Evolutionary conservation across 1,140 invertebrate genomes (phyloP).

Genomic region (Alviniconcha marisindica): DNA sequence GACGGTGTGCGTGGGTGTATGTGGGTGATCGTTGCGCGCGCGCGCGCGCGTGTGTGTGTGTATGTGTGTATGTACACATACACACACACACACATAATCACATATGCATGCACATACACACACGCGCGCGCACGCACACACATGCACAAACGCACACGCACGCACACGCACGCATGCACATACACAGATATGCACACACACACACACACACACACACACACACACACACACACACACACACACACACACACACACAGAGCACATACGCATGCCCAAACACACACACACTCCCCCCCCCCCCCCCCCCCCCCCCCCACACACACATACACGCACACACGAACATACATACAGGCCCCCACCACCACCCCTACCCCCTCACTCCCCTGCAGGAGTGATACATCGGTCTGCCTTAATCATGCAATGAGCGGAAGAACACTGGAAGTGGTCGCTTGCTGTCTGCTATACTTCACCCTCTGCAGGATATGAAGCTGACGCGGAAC

Average conservation of each 20-base stretch:
- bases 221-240: constrained; percentile 19
- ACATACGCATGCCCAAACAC: neutral
- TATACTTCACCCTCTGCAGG: too few relatives aligned
- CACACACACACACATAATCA: too few relatives aligned
- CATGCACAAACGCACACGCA: neutral
- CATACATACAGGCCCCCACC: neutral
- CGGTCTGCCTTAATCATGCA: too few relatives aligned
- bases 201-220: constrained; percentile 19
- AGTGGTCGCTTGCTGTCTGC: too few relatives aligned
- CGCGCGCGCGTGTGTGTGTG: too few relatives aligned
- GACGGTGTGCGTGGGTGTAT: too few relatives aligned
- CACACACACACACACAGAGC: constrained; percentile 18
- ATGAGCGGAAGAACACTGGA: too few relatives aligned
- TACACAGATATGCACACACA: neutral
- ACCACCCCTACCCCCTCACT: too few relatives aligned
- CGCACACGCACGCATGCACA: neutral
- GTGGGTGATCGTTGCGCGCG: too few relatives aligned
- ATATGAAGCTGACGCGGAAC: neutral
- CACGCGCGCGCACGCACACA: neutral
- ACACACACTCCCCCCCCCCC: neutral
- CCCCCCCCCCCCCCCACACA: neutral
- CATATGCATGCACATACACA: neutral
- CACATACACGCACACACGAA: neutral
- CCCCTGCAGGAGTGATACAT: too few relatives aligned
- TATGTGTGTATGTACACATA: too few relatives aligned